Conservation (phyloP, 2,113 vertebrate species). For the Apodemus speciosus region DNA sequence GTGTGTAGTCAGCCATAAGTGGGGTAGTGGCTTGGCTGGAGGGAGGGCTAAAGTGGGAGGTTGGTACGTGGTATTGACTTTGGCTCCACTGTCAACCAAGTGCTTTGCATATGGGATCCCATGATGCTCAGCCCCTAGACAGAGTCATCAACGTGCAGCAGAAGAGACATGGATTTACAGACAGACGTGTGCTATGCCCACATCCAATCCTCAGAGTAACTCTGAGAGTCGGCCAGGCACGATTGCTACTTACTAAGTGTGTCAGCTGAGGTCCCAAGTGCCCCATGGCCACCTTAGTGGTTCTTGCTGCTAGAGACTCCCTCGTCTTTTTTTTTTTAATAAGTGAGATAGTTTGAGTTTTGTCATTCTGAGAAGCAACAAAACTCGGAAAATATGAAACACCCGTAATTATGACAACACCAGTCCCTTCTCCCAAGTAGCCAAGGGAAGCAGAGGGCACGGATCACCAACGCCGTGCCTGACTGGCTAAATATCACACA, state of each 20-base stretch:
- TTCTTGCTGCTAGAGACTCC: background rate
- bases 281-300: background rate
- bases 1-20: background rate
- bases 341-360: background rate
- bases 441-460: background rate
- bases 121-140: background rate
- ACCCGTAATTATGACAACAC: background rate
- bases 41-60: background rate
- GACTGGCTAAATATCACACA: background rate
- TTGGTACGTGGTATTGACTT: background rate
- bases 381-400: constrained; percentile 26
- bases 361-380: constrained; percentile 36
- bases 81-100: background rate
- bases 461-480: background rate
- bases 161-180: background rate
- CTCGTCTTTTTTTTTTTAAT: background rate
- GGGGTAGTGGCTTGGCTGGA: background rate
- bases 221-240: background rate
- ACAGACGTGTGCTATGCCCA: background rate
- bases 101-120: background rate
- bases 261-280: background rate
- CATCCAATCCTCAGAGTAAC: background rate
- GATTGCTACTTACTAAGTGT: background rate
- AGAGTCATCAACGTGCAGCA: background rate
- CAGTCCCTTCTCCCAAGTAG: background rate